Evolutionary conservation across 2,113 vertebrate species (phyloP), one percentile per base, ranked within the genome.

Genomic region (Danionella cerebrum): DNA sequence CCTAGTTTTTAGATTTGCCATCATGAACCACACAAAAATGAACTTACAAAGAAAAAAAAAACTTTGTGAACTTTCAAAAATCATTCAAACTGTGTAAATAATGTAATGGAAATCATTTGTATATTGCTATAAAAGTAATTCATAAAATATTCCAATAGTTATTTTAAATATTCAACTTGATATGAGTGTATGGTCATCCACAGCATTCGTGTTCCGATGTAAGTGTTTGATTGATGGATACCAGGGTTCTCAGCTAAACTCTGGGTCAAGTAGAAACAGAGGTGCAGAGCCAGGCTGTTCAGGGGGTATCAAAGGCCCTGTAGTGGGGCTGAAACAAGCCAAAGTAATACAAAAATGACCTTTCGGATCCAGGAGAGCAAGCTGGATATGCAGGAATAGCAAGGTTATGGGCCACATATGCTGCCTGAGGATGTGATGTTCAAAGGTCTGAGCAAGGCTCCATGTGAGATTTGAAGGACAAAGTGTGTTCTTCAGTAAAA

Each of bases 401-500:
- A 58, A 71, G 70, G 73, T 64, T 36, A 67, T 35, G 58, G 73
- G 48, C 7, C 57, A 44, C 14, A 35, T 35, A 22, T 47, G 44
- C 13, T 48, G 57, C 52, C 31, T 51, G 18, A 2, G 42, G 39
- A 41, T 36, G 42, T 6, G 13, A 50, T 52, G 50, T 68, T 57
- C 66, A 71, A 53, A 64, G 64, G 68, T 38, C 57, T 31, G 24
- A 38, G 24, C 12, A 45, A 64, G 33, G 14, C 36, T 54, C 50
- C 64, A 64, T 71, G 31, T 55, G 59, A 48, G 44, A 21, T 67
- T 62, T 60, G 48, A 69, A 69, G 29, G 60, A 60, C 67, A 68
- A 24, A 22, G 7, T 35, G 55, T 52, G 69, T 65, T 35, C 44
- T 71, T 66, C 2, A 21, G n/a, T 44, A 63, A 5, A 12, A 22